These are phyloP conservation scores for Ptiloglossa arizonensis DNA, from an alignment of 1,140 invertebrate genomes.

Conservation along the genomic window DNA sequence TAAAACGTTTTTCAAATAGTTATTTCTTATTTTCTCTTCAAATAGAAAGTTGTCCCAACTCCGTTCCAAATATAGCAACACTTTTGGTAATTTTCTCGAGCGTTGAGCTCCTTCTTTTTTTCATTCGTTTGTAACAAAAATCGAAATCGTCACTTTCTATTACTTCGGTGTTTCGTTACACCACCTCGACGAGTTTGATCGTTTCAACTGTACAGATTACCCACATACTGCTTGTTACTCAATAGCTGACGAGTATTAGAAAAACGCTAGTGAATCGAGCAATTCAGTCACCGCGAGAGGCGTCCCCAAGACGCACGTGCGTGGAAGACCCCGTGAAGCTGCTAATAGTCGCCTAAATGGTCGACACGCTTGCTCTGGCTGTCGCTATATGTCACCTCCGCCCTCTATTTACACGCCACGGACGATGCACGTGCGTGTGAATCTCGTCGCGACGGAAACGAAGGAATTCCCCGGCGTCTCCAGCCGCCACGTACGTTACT, in stretches of 20 bases:
- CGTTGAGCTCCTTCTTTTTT: no score
- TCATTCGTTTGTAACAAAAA: no score
- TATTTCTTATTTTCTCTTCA: no score
- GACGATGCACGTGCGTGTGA: constrained; percentile 61
- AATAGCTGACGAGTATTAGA: neutral
- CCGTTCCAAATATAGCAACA: no score
- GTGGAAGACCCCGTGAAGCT: constrained; percentile 58
- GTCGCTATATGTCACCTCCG: constrained; percentile 70
- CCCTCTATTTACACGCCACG: constrained; percentile 61
- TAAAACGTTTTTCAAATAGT: no score
- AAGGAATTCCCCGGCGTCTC: constrained; percentile 27
- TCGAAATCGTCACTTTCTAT: no score
- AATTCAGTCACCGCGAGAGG: neutral
- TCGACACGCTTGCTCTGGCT: constrained; percentile 61
- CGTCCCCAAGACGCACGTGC: constrained; percentile 33
- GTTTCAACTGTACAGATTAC: no score
- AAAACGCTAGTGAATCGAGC: neutral
- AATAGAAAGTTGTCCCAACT: no score
- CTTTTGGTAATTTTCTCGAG: no score
- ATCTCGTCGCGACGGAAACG: constrained; percentile 44
- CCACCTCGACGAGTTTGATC: no score
- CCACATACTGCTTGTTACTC: neutral
- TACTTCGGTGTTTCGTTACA: no score
- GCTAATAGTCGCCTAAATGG: constrained; percentile 73
- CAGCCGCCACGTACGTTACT: neutral